Evolutionary conservation across 2,113 vertebrate species (phyloP), one percentile per base, ranked within the genome.

Genomic region (Phyllopteryx taeniolatus): DNA sequence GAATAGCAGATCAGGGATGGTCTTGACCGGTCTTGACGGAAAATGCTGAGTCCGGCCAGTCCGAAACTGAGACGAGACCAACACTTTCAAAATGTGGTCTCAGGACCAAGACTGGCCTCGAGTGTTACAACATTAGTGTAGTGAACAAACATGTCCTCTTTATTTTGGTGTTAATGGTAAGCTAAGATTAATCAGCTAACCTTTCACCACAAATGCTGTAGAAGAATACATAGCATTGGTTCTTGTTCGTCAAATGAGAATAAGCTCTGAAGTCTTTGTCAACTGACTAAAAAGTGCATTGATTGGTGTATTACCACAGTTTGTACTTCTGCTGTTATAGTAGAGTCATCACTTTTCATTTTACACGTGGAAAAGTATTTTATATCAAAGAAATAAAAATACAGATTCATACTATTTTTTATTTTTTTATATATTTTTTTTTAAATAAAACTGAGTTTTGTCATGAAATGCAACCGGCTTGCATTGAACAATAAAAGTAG

Each of bases 391-490:
- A 46, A 64, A 67, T 77, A 64, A 56, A 56, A 71, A 49, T 67
- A 72, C 64, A 74, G 20, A 76, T 77, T 69, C 19, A 8, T 73
- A 47, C 13, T 73, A 68, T 76, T 78, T 80, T 78, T 80, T 27
- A 27, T 27, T 27, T 27, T 27, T 27, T 27, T 1, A 1, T 27
- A 27, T 27, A 1, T 1, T 27, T 27, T 27, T 60, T 59, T 59
- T 27, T 5, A 15, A 11, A 47, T 86, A 74, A 78, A 82, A 51
- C 10, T 67, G 49, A 77, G 68, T 83, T 81, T 87, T 85, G 85
- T 89, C 76, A 86, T 91, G 82, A 89, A 81, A 84, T 92, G 89
- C 85, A 77, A 91, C 89, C 88, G 85, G 90, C 49, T 91, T 91
- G 89, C 88, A 83, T 85, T 31, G 81, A 90, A 90, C 81, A 85